Conservation (phyloP, 2,113 vertebrate genomes). For the Chloroceryle aenea region DNA sequence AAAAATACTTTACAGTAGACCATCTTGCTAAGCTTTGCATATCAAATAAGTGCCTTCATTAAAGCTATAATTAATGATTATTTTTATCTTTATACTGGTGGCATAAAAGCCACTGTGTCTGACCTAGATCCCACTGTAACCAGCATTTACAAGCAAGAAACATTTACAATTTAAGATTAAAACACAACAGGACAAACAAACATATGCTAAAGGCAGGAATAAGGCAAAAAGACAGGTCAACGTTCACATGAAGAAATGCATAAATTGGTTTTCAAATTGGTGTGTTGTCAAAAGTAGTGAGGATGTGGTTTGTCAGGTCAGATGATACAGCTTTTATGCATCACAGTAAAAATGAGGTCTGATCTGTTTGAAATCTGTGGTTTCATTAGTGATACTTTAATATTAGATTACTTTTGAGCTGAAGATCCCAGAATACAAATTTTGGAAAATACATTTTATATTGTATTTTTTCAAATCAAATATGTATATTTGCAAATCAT, state of each 20-base stretch:
- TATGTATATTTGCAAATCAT: background rate
- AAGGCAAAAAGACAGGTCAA: background rate
- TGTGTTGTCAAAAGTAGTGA: background rate
- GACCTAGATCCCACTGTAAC: background rate
- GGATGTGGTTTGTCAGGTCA: background rate
- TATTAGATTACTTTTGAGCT: background rate
- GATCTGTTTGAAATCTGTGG: background rate
- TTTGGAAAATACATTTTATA: background rate
- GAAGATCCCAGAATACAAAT: background rate
- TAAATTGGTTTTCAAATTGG: background rate
- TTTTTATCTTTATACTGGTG: background rate
- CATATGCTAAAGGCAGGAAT: background rate
- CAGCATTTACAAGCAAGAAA: background rate
- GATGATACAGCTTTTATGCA: background rate
- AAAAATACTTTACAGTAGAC: conserved; percentile 25
- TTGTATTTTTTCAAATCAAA: no score
- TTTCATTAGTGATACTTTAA: background rate
- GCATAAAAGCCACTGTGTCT: background rate
- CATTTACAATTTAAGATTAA: background rate
- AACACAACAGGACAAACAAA: background rate
- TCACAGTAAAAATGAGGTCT: background rate
- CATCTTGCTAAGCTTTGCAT: background rate
- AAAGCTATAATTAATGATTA: conserved; percentile 4
- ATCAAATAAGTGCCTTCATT: conserved; percentile 12
- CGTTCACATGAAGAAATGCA: background rate